These are phyloP conservation scores for Oncorhynchus nerka DNA, from an alignment of 2,113 vertebrate species.

Conservation along the genomic window DNA sequence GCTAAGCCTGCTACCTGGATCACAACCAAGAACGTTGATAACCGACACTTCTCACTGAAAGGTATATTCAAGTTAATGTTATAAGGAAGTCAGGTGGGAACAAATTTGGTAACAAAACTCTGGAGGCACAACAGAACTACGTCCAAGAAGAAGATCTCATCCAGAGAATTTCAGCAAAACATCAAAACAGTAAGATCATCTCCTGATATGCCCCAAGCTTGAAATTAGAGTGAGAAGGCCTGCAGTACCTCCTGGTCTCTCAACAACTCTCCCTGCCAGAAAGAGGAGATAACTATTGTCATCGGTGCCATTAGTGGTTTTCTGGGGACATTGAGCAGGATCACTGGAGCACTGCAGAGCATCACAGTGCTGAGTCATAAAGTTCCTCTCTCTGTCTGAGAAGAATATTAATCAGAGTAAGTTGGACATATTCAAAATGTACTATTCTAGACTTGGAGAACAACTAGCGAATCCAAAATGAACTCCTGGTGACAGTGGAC, in stretches of 20 bases:
- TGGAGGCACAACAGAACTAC: neutral
- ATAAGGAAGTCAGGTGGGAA: neutral
- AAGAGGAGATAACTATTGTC: constrained; percentile 40
- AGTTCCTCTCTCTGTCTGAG: constrained; percentile 11
- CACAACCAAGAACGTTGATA: neutral
- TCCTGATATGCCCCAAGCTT: neutral
- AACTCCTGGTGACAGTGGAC: neutral
- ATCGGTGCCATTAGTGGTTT: constrained; percentile 37
- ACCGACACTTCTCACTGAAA: neutral
- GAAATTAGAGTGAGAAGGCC: neutral
- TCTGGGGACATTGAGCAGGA: constrained; percentile 27
- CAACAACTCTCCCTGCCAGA: constrained; percentile 5
- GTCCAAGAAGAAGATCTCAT: neutral
- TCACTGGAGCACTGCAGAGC: constrained; percentile 16
- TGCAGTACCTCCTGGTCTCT: constrained; percentile 7
- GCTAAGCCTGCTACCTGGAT: neutral
- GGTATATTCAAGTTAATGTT: neutral
- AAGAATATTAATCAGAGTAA: neutral
- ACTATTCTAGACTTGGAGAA: neutral
- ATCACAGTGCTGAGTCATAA: constrained; percentile 24
- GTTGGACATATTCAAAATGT: no score
- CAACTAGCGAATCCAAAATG: neutral
- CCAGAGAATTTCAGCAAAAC: neutral
- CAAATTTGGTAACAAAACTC: neutral
- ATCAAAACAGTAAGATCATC: neutral